Evolutionary conservation across 2,113 vertebrate species (phyloP).

Genomic region (Phylloscopus trochiloides): DNA sequence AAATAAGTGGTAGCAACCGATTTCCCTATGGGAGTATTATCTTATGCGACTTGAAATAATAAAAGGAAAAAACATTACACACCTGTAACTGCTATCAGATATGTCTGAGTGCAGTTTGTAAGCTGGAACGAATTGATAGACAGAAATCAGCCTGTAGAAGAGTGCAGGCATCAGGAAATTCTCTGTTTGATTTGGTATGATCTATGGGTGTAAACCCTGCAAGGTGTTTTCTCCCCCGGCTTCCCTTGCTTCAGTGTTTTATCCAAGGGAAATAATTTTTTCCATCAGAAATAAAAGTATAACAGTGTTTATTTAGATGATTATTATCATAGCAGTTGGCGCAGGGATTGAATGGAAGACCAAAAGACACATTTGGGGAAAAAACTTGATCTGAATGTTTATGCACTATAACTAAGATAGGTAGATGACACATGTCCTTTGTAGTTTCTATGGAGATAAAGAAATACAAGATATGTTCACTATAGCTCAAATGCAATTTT

Average conservation of each 20-base stretch:
- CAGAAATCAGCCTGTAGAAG: not conserved
- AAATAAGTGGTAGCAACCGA: not conserved
- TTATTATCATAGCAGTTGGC: not conserved
- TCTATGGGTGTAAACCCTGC: not conserved
- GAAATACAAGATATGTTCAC: not conserved
- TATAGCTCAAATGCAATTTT: not conserved
- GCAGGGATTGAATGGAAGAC: not conserved
- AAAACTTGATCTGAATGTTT: not conserved
- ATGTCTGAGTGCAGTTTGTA: not conserved
- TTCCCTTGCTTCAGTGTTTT: not conserved
- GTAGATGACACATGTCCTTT: not conserved
- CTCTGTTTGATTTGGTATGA: not conserved
- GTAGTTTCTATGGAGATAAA: not conserved
- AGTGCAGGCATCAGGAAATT: not conserved
- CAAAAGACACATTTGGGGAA: not conserved
- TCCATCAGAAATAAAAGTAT: not conserved
- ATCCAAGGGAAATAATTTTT: not conserved
- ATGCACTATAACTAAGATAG: not conserved
- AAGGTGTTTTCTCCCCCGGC: fast-evolving
- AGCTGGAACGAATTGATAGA: not conserved
- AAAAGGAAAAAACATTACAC: not conserved
- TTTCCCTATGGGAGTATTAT: not conserved
- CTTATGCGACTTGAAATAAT: not conserved
- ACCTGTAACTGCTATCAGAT: not conserved
- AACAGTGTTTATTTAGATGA: not conserved